Percentiles rank a stretch among this genome's conserved stretches.
Conservation (phyloP, 2,888 invertebrate species). For the Hesperia comma region DNA sequence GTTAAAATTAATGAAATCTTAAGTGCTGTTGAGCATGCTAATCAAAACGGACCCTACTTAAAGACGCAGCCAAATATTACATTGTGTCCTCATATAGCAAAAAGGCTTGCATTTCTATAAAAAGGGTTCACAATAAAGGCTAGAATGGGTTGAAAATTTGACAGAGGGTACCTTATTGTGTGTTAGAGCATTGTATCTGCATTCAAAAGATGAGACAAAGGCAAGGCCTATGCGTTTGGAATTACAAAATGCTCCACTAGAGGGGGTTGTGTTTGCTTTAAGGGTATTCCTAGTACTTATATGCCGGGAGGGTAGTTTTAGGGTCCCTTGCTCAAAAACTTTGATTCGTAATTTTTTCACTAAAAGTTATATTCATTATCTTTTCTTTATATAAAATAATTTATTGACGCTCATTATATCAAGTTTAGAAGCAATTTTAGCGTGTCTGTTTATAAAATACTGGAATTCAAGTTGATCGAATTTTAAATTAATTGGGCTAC, state of each 20-base stretch:
- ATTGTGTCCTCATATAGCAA: constrained; percentile 32
- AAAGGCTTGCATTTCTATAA: constrained; percentile 30
- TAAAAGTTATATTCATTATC: too few relatives aligned
- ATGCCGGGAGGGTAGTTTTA: constrained; percentile 20
- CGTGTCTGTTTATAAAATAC: too few relatives aligned
- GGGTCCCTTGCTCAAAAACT: background rate
- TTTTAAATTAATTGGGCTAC: too few relatives aligned
- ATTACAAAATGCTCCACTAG: constrained; percentile 34
- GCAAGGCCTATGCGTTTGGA: constrained; percentile 32
- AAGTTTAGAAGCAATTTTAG: too few relatives aligned
- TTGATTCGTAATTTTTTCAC: too few relatives aligned
- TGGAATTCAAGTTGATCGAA: too few relatives aligned
- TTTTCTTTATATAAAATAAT: too few relatives aligned
- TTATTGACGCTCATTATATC: too few relatives aligned
- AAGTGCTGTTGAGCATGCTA: constrained; percentile 21
- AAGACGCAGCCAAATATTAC: constrained; percentile 32
- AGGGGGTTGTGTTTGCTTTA: constrained; percentile 35
- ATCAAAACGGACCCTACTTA: constrained; percentile 36
- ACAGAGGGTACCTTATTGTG: constrained; percentile 36
- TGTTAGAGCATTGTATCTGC: constrained; percentile 36
- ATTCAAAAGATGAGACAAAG: constrained; percentile 36
- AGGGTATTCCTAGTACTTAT: constrained; percentile 32
- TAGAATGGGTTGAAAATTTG: constrained; percentile 36
- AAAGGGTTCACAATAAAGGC: constrained; percentile 35
- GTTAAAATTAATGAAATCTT: background rate